Percentiles rank a stretch among this genome's conserved stretches.
Evolutionary conservation across 2,797 vertebrate genomes (phyloP).

Genomic region (Crenichthys baileyi): DNA sequence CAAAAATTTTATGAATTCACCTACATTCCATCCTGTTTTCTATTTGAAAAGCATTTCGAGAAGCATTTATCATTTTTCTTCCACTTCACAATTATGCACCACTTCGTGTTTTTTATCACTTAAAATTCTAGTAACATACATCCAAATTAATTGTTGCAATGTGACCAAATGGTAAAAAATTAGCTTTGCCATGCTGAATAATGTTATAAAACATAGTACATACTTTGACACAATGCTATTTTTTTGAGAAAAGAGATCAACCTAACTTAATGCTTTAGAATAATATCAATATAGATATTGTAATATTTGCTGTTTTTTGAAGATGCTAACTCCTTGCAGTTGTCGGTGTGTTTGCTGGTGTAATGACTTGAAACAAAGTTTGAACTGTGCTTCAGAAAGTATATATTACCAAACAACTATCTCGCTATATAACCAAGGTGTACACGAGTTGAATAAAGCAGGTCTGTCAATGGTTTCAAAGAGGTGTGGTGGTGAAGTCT

Average conservation of each 20-base stretch:
- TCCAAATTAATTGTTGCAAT: neutral
- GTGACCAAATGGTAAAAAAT: neutral
- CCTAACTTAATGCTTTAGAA: neutral
- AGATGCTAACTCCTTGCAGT: neutral
- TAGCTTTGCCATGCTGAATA: neutral
- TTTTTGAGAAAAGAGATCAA: neutral
- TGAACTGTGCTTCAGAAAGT: neutral
- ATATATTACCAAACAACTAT: neutral
- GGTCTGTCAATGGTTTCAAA: conserved; percentile 7
- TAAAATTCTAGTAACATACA: neutral
- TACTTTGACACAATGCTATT: neutral
- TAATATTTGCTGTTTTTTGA: neutral
- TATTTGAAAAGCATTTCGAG: neutral
- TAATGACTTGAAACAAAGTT: neutral
- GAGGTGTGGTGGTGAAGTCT: conserved; percentile 20
- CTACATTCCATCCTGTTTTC: neutral
- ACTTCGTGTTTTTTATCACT: neutral
- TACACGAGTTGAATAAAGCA: conserved; percentile 4
- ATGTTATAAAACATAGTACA: neutral
- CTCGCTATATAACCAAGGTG: conserved; percentile 9
- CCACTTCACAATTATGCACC: neutral
- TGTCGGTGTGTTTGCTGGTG: neutral
- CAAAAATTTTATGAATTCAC: neutral
- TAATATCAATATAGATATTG: neutral
- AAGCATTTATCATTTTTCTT: neutral